Conservation (phyloP, 2,113 vertebrate genomes). For the Perccottus glenii region DNA sequence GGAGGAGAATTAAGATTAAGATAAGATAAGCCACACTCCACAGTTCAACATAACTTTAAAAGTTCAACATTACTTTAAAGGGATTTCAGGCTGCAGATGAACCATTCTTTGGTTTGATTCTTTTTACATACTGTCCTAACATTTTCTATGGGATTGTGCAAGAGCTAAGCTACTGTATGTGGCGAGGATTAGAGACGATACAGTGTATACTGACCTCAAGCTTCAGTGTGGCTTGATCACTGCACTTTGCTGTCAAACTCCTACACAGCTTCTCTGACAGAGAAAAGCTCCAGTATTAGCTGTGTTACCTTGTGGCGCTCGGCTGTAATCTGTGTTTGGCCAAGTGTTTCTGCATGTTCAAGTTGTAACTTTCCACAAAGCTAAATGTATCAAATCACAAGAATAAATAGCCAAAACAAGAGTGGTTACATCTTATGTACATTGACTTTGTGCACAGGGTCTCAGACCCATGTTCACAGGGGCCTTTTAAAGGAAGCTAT, state of each 20-base stretch:
- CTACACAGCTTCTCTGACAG: slow-evolving; percentile 47
- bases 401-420: slow-evolving; percentile 14
- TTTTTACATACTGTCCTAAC: background rate
- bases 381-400: slow-evolving; percentile 27
- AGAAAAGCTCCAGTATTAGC: slow-evolving; percentile 40
- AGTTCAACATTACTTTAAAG: too few relatives aligned
- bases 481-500: slow-evolving; percentile 29
- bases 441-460: background rate
- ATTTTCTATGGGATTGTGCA: background rate
- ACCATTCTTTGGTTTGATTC: too few relatives aligned
- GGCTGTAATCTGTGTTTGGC: slow-evolving; percentile 43
- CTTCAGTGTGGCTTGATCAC: slow-evolving; percentile 4
- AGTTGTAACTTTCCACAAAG: slow-evolving; percentile 16
- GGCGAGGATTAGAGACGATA: slow-evolving; percentile 9
- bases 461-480: slow-evolving; percentile 16
- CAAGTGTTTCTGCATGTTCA: slow-evolving; percentile 38
- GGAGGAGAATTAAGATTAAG: too few relatives aligned
- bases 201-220: slow-evolving; percentile 12
- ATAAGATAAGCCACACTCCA: too few relatives aligned
- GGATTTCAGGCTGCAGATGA: too few relatives aligned
- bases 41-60: too few relatives aligned
- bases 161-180: background rate
- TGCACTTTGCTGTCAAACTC: slow-evolving; percentile 38
- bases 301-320: slow-evolving; percentile 26
- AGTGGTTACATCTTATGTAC: background rate